These are phyloP conservation scores for Lates calcarifer DNA, from an alignment of 2,113 vertebrate species.

Conservation along the genomic window DNA sequence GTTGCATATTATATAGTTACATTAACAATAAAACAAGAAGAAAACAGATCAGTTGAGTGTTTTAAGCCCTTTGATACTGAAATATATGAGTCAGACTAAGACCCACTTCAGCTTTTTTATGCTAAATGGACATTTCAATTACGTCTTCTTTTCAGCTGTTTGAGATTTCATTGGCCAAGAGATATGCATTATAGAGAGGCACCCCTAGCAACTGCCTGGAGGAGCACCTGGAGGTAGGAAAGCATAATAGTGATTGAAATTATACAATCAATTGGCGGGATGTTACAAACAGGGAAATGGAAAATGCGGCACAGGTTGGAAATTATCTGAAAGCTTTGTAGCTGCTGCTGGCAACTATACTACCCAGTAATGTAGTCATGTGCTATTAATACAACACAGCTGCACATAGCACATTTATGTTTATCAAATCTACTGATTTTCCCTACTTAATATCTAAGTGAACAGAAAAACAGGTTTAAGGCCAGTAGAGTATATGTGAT, in stretches of 20 bases:
- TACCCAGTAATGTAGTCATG: background rate
- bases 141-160: background rate
- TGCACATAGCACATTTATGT: background rate
- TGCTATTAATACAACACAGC: background rate
- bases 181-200: conserved; percentile 18
- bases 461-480: background rate
- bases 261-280: conserved; percentile 24
- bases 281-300: conserved; percentile 20
- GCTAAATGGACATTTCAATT: background rate
- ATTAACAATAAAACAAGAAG: conserved; percentile 7
- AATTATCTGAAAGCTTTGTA: conserved; percentile 2
- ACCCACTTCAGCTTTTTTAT: background rate
- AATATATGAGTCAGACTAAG: background rate
- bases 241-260: conserved; percentile 5
- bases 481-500: background rate
- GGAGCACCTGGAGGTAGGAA: conserved; percentile 11
- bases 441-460: background rate
- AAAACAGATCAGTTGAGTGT: background rate
- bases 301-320: conserved; percentile 16
- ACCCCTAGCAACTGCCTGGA: conserved; percentile 6
- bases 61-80: background rate
- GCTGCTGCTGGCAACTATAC: background rate
- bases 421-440: background rate
- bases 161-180: background rate
- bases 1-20: conserved; percentile 7